Base-by-base conservation (phyloP, 2,888 invertebrate species). In the Nomada flava region DNA sequence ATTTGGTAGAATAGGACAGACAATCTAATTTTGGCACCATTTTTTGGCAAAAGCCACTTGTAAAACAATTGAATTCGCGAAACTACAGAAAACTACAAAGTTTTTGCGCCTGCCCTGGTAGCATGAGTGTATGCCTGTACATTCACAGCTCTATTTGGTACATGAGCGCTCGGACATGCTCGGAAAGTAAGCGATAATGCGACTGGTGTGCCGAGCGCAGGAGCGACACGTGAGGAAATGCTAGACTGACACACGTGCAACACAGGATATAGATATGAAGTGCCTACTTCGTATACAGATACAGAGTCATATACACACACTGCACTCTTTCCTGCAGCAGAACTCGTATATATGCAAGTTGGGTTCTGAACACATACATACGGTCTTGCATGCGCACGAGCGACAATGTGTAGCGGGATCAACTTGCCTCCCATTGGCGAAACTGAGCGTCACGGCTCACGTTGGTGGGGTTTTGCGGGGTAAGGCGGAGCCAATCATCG, bases 401-500 rank as follows among this genome's bases (percentile, higher is more conserved):
- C 72, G 36, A 55, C 74, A 52, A 55, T 64, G 69, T 71, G 82
- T 72, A 74, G 68, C 74, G 81, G 73, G 73, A 71, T 82, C 82
- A 68, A 76, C 76, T 71, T 29, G 70, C 36, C 29, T 59, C 69
- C 20, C 72, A 84, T 85, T 84, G 85, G 85, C 44, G 68, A 53
- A 82, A 69, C 71, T 60, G 67, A 79, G 36, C 71, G 73, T 64
- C 76, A 36, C 20, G 55, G 69, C 52, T 77, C 36, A 5, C 18
- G 85, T 76, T 73, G 79, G 76, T 67, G 79, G 75, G 84, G 78
- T 36, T 71, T 0, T 50, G 74, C 73, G 72, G 82, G 76, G 81
- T 77, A 79, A 79, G 90, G 89, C 86, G 88, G 86, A 83, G 87
- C 82, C 87, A 79, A 86, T 84, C 86, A 85, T 84, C 86, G 86